These are phyloP conservation scores for Melanostoma mellinum DNA, from an alignment of 2,888 invertebrate genomes.

Conservation along the genomic window DNA sequence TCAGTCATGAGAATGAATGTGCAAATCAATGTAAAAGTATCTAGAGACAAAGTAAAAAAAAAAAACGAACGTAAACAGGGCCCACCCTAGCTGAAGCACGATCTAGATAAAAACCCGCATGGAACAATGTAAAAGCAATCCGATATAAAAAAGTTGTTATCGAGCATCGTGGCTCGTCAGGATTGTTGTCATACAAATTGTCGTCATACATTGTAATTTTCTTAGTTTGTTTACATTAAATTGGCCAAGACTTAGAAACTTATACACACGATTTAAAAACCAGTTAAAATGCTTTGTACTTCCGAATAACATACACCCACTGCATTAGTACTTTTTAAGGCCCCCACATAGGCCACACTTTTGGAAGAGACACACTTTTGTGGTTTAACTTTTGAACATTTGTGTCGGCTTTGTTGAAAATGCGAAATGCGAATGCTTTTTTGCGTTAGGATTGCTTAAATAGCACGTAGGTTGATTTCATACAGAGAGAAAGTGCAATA, in stretches of 20 bases:
- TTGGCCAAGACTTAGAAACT: constrained; percentile 16
- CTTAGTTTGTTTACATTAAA: constrained; percentile 49
- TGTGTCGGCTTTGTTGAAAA: constrained; percentile 47
- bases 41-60: constrained; percentile 28
- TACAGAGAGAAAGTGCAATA: constrained; percentile 65
- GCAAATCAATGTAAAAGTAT: constrained; percentile 13
- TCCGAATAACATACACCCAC: constrained; percentile 55
- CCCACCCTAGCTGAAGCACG: constrained; percentile 62
- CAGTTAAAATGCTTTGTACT: constrained; percentile 50
- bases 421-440: constrained; percentile 27
- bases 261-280: constrained; percentile 42
- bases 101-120: constrained; percentile 75
- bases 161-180: constrained; percentile 73
- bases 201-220: constrained; percentile 74
- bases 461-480: constrained; percentile 54
- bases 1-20: constrained; percentile 23
- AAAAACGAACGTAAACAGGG: constrained; percentile 41
- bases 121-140: constrained; percentile 74
- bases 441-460: constrained; percentile 19
- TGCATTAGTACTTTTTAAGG: background rate
- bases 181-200: constrained; percentile 70
- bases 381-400: constrained; percentile 24
- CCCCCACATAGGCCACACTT: constrained; percentile 6
- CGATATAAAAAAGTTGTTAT: constrained; percentile 74
- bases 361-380: constrained; percentile 19